Base-by-base conservation (phyloP, 2,888 invertebrate genomes). In the Pomacea canaliculata region DNA sequence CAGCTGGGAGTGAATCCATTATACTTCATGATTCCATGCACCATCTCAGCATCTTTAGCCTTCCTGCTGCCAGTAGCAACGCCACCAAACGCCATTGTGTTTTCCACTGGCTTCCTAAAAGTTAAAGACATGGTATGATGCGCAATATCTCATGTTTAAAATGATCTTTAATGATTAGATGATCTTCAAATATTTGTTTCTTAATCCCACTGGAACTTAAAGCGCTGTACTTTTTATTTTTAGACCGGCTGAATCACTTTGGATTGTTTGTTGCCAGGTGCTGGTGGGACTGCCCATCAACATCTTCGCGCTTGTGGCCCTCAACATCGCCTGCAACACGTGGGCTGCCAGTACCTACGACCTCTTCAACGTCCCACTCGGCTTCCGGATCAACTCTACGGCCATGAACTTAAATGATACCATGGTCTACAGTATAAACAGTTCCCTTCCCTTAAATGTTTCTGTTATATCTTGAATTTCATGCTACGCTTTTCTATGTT, bases 41-140 rank as follows among this genome's bases (percentile, higher is more conserved):
- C 97, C 0, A 92, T 97, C 56, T 94, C 96, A 7, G 96, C 97
- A 89, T 97, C 97, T 74, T 96, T 96, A 92, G 97, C 93, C 19
- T 93, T 97, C 93, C 96, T 97, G 92, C 93, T 98, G 91, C 98
- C 97, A 0, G 97, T 98, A 16, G 97, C 97, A 70, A 98, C 97
- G 0, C 97, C 98, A 1, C 97, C 98, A 27, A 98, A 98, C 91
- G 97, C 98, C 12, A 96, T 98, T 79, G 97, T 96, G 0, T 96
- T 96, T 48, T 95, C 91, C 18, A 86, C 89, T 46, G 91, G 91
- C 10, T 85, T 90, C 79, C 82, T 91, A 48, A 86, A 83, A 70
- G 89, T 91, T 19, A 80, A 85, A 23, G 91, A 92, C 76, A 91
- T 92, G 91, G 91, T 91, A 80, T 68, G 82, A 51, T 12, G 46